Percentiles rank a stretch among this genome's conserved stretches.
Evolutionary conservation across 1,140 invertebrate genomes (phyloP).

Genomic region (Zaprionus tsacasi): DNA sequence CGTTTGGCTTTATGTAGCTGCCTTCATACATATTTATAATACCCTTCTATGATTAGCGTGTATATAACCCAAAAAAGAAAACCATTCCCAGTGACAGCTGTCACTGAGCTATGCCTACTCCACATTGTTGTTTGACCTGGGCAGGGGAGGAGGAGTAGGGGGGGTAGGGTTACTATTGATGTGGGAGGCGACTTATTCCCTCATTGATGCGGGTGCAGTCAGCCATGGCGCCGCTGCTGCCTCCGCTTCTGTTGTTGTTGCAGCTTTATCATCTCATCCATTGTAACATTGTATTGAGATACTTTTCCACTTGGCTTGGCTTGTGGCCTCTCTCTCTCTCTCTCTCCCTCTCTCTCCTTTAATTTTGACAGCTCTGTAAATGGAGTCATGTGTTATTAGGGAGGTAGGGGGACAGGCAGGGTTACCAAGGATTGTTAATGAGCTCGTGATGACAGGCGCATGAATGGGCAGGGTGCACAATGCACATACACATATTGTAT

Average conservation of each 20-base stretch:
- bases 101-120: conserved; percentile 24
- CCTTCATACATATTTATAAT: background rate
- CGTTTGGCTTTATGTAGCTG: too few species aligned
- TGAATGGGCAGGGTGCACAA: conserved; percentile 46
- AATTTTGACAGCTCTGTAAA: conserved; percentile 63
- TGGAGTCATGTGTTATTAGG: conserved; percentile 29
- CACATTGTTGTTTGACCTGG: conserved; percentile 35
- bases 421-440: conserved; percentile 61
- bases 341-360: background rate
- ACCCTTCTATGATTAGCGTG: background rate
- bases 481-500: conserved; percentile 28
- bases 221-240: conserved; percentile 41
- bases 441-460: conserved; percentile 56
- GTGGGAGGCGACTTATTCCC: conserved; percentile 14
- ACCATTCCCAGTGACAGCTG: conserved; percentile 52
- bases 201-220: conserved; percentile 55
- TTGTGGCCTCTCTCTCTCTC: background rate
- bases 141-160: background rate
- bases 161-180: background rate
- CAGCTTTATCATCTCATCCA: conserved; percentile 38
- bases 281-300: conserved; percentile 51
- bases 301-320: conserved; percentile 62
- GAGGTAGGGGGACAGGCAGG: conserved; percentile 6
- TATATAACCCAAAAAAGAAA: conserved; percentile 14
- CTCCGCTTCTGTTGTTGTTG: conserved; percentile 38